Evolutionary conservation across 2,113 vertebrate genomes (phyloP), one percentile per base, ranked within the genome.

Genomic region (Prietella phreatophila): DNA sequence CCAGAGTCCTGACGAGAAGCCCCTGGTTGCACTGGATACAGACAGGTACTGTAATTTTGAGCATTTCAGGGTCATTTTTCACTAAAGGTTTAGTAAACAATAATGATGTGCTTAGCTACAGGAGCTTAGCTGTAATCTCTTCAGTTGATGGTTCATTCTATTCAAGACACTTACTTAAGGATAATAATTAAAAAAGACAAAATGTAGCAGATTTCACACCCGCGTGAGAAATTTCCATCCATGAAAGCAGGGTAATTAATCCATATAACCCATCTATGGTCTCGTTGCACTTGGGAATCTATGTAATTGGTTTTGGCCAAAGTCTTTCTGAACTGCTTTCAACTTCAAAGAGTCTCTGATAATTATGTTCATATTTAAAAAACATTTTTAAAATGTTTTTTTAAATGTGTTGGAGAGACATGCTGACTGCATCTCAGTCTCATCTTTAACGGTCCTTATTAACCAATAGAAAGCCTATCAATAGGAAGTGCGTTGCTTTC

Each of bases 1-100:
- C 91, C 98, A 99, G 96, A 99, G 97, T 92, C 98, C 98, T 5
- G 98, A 99, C 88, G 98, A 99, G 93, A 99, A 99, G 92, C 98
- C 98, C 1, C 94, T 99, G 92, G 98, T 99, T 89, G 98, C 98
- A 30, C 95, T 99, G 95, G 98, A 99, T 94, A 99, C 98, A 0
- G 98, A 99, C 97, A 99, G 98, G 98, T 99, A 93, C n/a, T 10
- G 5, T 71, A 30, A 33, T 30, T 61, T 76, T 75, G 47, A 82
- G 71, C 50, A 39, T 25, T 58, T 56, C 11, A 36, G 33, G 1
- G 20, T 75, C 13, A 73, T 73, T 47, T 47, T 67, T 89, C 30
- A 84, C 5, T 79, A 55, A 55, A 55, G 1, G 25, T 15, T 19
- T 25, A 15, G 13, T 10, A 9, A 73, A 39, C 15, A 78, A 27